These are phyloP conservation scores for Addax nasomaculatus DNA, from an alignment of 2,113 vertebrate genomes.

Conservation along the genomic window DNA sequence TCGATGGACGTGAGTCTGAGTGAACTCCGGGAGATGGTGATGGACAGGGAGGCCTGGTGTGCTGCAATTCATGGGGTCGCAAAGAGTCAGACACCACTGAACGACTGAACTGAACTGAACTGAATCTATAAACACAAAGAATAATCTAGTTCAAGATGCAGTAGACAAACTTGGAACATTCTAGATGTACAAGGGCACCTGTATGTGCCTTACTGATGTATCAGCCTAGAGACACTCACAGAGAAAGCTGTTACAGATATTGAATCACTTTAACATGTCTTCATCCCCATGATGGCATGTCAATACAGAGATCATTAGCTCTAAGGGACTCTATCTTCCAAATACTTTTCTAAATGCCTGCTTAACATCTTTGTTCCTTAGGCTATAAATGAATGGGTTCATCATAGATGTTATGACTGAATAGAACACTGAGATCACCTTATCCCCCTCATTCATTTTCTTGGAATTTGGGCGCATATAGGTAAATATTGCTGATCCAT, in stretches of 20 bases:
- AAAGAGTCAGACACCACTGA: too few relatives aligned
- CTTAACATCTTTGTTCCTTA: conserved; percentile 66
- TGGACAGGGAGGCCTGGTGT: too few relatives aligned
- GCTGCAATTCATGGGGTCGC: too few relatives aligned
- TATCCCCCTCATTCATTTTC: conserved; percentile 41
- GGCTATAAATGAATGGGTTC: conserved; percentile 67
- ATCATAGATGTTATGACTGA: conserved; percentile 62
- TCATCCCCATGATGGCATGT: neutral
- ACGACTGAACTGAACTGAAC: too few relatives aligned
- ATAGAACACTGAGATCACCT: conserved; percentile 63
- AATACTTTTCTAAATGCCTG: conserved; percentile 42
- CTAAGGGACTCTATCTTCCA: neutral
- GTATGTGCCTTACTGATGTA: neutral
- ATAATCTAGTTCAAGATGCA: neutral
- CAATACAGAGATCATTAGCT: neutral
- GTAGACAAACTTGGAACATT: neutral
- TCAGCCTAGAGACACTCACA: neutral
- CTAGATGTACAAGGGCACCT: neutral
- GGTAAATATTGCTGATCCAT: conserved; percentile 58
- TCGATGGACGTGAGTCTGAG: too few relatives aligned
- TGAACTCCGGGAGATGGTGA: too few relatives aligned
- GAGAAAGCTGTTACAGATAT: neutral
- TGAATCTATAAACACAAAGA: neutral
- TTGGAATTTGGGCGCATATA: conserved; percentile 55
- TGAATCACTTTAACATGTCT: neutral